These are phyloP conservation scores for Rhopalosiphum maidis DNA, from an alignment of 1,140 invertebrate genomes.

Conservation along the genomic window DNA sequence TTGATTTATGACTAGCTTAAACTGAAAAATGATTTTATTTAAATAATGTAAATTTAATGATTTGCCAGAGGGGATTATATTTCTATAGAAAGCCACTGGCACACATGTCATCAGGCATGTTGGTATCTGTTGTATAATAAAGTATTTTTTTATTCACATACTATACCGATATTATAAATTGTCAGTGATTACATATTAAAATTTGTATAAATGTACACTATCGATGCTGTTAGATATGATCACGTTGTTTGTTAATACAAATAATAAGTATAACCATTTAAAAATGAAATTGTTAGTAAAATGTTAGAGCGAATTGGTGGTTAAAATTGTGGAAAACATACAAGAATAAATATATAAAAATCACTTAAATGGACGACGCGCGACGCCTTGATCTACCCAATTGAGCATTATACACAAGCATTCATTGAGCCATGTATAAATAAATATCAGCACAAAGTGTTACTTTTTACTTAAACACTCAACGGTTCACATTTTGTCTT, in stretches of 20 bases:
- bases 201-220: background rate
- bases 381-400: background rate
- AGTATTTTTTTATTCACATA: background rate
- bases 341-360: background rate
- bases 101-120: background rate
- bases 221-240: background rate
- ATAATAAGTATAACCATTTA: background rate
- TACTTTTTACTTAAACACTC: background rate
- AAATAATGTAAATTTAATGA: slow-evolving; percentile 31
- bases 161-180: background rate
- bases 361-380: background rate
- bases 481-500: background rate
- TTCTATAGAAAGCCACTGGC: background rate
- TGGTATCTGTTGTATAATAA: background rate
- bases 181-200: background rate
- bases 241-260: background rate
- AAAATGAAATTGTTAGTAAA: background rate
- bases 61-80: background rate
- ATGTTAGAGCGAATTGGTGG: background rate
- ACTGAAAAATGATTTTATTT: background rate
- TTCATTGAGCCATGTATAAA: background rate
- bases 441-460: background rate
- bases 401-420: background rate
- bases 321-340: background rate
- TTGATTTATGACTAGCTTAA: background rate